Conservation (phyloP, 2,797 vertebrate genomes). For the Adrianichthys oophorus region DNA sequence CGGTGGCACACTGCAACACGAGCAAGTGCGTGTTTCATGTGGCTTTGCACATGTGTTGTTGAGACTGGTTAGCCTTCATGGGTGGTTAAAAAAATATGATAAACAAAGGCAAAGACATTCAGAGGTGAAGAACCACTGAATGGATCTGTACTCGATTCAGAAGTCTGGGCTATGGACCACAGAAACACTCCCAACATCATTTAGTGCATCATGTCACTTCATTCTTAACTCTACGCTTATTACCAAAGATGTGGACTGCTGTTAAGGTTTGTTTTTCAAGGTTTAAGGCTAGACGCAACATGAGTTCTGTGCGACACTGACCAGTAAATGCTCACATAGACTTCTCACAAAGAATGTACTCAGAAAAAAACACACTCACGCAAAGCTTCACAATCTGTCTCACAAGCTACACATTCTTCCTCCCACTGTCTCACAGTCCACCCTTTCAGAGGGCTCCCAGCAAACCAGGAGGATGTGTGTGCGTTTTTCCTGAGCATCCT, state of each 20-base stretch:
- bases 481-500: conserved; percentile 31
- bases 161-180: conserved; percentile 38
- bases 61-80: conserved; percentile 60
- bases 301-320: conserved; percentile 13
- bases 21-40: conserved; percentile 46
- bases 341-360: conserved; percentile 8
- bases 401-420: conserved; percentile 39
- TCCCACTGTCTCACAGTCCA: conserved; percentile 58
- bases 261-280: conserved; percentile 34
- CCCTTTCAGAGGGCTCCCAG: conserved; percentile 42
- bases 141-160: conserved; percentile 56
- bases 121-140: conserved; percentile 60
- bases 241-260: conserved; percentile 30
- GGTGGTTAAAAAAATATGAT: conserved; percentile 61
- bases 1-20: conserved; percentile 59
- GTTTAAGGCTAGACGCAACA: conserved; percentile 35
- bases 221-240: conserved; percentile 32
- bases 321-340: conserved; percentile 32
- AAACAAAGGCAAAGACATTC: conserved; percentile 61
- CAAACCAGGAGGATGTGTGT: conserved; percentile 30
- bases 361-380: background rate
- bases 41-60: conserved; percentile 27
- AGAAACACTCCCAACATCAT: conserved; percentile 30
- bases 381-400: conserved; percentile 35
- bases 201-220: conserved; percentile 20